Base-by-base conservation (phyloP, 2,888 invertebrate genomes). In the Flabesymbios commensalis region DNA sequence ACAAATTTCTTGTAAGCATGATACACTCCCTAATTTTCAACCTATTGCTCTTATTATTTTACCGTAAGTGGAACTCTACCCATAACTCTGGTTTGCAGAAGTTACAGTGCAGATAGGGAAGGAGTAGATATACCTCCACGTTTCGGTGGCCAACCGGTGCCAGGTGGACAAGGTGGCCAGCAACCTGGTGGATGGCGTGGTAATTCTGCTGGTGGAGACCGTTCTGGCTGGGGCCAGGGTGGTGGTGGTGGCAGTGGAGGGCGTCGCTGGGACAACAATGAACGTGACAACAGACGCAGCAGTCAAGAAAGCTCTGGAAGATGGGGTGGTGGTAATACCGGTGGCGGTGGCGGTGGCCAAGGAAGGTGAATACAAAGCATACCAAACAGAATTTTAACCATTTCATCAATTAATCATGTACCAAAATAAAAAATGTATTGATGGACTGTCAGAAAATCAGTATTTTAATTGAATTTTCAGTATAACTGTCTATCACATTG, bases 151-250 rank as follows among this genome's bases (percentile, higher is more conserved):
- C 36, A 57, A 49, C 45, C 54, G 57, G 32, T 45, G 55, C 45
- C 53, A 64, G n/a, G 59, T 63, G 49, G 63, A 61, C 29, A 57
- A 77, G 22, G 22, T 22, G 31, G 49, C 49, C 49, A 49, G 49
- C 29, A 49, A 14, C 14, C 5, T 31, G 69, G 65, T 42, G 67
- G 63, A 39, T 61, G 64, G 17, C 67, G 65, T 43, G 70, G 49
- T 63, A 66, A 22, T 64, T 67, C 19, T 58, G 61, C 64, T 24
- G 67, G 65, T 36, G 72, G 47, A 60, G 64, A 71, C 42, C 69
- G 75, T 41, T 75, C 76, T 73, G 78, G 78, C 58, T 74, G 70
- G 31, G 69, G 77, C 26, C 69, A 73, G 33, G 75, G 76, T 32
- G 75, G 75, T 42, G 66, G 75, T 17, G 57, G 60, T 26, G 74